Conservation (phyloP, 2,888 invertebrate genomes). For the Rutpela maculata region DNA sequence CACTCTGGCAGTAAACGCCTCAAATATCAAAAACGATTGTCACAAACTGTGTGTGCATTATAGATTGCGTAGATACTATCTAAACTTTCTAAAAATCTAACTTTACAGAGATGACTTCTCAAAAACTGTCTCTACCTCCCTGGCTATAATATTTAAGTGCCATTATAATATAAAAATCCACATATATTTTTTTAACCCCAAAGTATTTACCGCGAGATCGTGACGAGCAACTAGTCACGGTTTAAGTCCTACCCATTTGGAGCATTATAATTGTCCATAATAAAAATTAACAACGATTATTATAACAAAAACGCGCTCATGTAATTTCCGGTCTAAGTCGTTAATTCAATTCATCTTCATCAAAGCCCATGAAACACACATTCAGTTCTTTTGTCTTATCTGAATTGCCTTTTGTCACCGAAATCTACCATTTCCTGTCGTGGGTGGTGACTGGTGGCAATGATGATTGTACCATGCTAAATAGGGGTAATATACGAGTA, state of each 20-base stretch:
- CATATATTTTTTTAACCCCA: no score
- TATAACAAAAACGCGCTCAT: constrained; percentile 42
- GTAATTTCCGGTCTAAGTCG: constrained; percentile 46
- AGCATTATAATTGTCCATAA: constrained; percentile 14
- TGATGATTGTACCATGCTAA: background rate
- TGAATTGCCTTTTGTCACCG: constrained; percentile 48
- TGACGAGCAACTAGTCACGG: background rate
- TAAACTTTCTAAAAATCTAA: no score
- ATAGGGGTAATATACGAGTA: constrained; percentile 13
- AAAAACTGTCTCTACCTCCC: no score
- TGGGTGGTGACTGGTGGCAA: constrained; percentile 43
- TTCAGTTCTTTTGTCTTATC: constrained; percentile 48
- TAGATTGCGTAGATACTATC: no score
- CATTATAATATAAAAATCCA: no score
- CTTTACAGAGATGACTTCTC: no score
- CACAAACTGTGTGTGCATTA: no score
- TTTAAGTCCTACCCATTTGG: constrained; percentile 7
- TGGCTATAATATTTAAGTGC: no score
- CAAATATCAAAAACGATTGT: no score
- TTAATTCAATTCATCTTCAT: constrained; percentile 50
- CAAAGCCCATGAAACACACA: constrained; percentile 38
- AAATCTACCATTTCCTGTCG: constrained; percentile 48
- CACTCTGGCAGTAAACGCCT: no score
- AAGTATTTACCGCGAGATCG: no score
- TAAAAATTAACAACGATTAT: constrained; percentile 34